Evolutionary conservation across 2,113 vertebrate genomes (phyloP), one percentile per base, ranked within the genome.

Genomic region (Rhipidura dahli): DNA sequence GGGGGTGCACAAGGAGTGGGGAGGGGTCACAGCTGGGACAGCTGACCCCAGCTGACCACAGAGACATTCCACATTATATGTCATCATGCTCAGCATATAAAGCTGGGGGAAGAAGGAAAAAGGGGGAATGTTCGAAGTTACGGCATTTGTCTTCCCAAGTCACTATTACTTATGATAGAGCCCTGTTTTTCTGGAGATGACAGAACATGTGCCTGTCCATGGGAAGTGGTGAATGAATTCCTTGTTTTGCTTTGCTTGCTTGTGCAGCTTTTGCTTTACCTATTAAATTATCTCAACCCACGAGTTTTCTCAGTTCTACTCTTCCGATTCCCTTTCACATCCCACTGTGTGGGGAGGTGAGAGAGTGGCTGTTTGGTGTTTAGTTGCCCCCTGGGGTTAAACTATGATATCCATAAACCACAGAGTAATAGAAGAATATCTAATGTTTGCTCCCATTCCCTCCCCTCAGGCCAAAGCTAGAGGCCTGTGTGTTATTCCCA

Each of bases 121-220:
- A 61, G 6, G 14, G 30, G 63, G 12, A 23, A 47, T 47, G 10
- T 33, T 61, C 0, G 0, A 56, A 35, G 21, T 42, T 26, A 54
- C 0, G 8, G 63, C n/a, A 26, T n/a, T 60, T 54, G 30, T 54
- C n/a, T 83, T 69, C 26, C 11, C 47, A 69, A 61, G 63, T 40
- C n/a, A 40, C 20, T 21, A 20, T 6, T 27, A 40, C 9, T 14
- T 19, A 12, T 11, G 33, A 53, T 22, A 24, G 13, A 60, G 39
- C 9, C 37, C 53, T 27, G 21, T 14, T 69, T 76, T 90, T 35
- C 47, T 49, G n/a, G 54, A 61, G 54, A 49, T 47, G 18, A 60
- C 21, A 83, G 54, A 76, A 54, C 12, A 53, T 4, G 30, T 54
- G 53, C n/a, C n/a, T 82, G n/a, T 47, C 54, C 54, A 61, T 13